Conservation (phyloP, 2,888 invertebrate genomes). For the Panzeria rudis region DNA sequence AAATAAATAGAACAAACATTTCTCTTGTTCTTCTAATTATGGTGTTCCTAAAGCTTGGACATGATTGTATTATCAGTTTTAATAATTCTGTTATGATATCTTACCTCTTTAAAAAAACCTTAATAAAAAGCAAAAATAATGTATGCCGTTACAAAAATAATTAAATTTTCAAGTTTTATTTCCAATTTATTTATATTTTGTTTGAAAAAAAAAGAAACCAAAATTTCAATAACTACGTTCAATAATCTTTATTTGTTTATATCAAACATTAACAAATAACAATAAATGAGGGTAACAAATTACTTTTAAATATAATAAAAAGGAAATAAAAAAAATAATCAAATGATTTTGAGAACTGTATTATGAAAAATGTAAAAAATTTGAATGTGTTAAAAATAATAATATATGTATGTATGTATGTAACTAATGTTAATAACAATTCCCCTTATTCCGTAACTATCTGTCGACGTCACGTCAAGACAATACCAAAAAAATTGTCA, state of each 20-base stretch:
- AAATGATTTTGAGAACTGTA: neutral
- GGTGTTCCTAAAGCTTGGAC: neutral
- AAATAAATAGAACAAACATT: no score
- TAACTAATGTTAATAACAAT: constrained; percentile 18
- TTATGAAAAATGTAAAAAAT: neutral
- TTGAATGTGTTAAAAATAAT: constrained; percentile 35
- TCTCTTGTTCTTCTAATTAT: neutral
- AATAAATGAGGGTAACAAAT: constrained; percentile 74
- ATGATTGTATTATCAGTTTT: neutral
- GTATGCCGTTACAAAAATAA: neutral
- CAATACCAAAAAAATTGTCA: no score
- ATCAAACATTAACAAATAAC: constrained; percentile 74
- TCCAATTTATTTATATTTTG: constrained; percentile 32
- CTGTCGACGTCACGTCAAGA: no score
- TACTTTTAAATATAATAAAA: constrained; percentile 58
- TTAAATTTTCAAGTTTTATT: constrained; percentile 56
- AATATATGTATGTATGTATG: neutral
- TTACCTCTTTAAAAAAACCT: neutral
- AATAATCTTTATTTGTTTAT: constrained; percentile 61
- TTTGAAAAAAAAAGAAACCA: constrained; percentile 26
- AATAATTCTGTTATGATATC: neutral
- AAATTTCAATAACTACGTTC: constrained; percentile 63
- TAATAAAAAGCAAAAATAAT: neutral
- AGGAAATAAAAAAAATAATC: constrained; percentile 66
- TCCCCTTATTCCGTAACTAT: no score